phyloP scores from a whole-genome alignment of 2,797 vertebrate genomes.

The Lophius americanus region DNA sequence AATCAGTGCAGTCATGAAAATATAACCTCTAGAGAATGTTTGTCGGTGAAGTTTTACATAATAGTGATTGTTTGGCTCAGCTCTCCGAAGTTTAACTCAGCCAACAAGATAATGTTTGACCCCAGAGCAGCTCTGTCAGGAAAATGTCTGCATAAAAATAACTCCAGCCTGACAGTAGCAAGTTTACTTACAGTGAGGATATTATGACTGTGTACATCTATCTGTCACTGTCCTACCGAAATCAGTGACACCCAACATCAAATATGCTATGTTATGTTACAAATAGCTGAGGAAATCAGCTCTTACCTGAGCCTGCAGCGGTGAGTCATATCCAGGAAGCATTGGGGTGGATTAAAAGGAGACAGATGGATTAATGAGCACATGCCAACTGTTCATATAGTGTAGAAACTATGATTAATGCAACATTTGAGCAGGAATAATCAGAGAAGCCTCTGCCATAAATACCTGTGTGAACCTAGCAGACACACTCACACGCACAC shows the following conservation, averaged over 20 bases:
- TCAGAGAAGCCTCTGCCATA: constrained; percentile 53
- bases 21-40: background rate
- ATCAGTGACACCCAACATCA: constrained; percentile 47
- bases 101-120: constrained; percentile 49
- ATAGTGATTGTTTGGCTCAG: constrained; percentile 41
- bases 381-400: constrained; percentile 60
- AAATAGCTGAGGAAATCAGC: constrained; percentile 42
- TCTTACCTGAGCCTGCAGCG: constrained; percentile 84
- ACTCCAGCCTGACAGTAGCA: constrained; percentile 18
- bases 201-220: constrained; percentile 27
- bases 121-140: constrained; percentile 23
- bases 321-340: constrained; percentile 53
- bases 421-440: constrained; percentile 46
- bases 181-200: constrained; percentile 44
- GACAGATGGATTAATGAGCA: constrained; percentile 70
- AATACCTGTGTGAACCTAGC: constrained; percentile 48
- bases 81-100: constrained; percentile 52
- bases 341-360: constrained; percentile 46
- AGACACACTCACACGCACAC: constrained; percentile 8
- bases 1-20: background rate
- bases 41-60: constrained; percentile 33
- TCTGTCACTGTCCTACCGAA: constrained; percentile 50
- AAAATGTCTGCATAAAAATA: constrained; percentile 34
- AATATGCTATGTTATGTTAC: background rate
- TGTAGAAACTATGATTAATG: constrained; percentile 61